Conservation (phyloP, 2,113 vertebrate genomes). For the Elanus axillaris region DNA sequence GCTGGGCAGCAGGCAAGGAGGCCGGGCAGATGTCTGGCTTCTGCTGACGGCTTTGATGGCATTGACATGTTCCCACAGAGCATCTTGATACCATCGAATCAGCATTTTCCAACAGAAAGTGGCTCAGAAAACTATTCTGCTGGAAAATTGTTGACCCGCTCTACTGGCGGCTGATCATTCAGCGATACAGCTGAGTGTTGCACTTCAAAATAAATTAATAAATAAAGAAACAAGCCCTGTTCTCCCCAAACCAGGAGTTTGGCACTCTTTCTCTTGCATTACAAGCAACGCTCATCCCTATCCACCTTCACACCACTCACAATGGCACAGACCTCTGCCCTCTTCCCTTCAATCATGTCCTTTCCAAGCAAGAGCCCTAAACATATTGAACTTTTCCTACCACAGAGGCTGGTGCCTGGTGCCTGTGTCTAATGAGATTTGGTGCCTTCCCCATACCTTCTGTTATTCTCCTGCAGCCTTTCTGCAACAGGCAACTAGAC, state of each 20-base stretch:
- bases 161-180: not conserved
- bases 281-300: not conserved
- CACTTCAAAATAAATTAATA: not conserved
- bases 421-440: not conserved
- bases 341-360: not conserved
- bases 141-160: not conserved
- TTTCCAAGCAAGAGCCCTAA: not conserved
- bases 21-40: constrained; percentile 46
- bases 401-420: not conserved
- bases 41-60: not conserved
- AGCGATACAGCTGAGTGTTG: not conserved
- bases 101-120: constrained; percentile 2
- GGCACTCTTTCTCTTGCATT: not conserved
- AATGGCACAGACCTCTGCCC: not conserved
- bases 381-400: not conserved
- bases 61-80: not conserved
- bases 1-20: constrained; percentile 24
- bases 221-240: not conserved
- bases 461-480: not conserved
- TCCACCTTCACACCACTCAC: not conserved
- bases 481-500: not conserved
- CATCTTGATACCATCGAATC: not conserved
- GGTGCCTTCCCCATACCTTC: not conserved
- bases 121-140: not conserved
- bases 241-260: not conserved